Conservation (phyloP, 2,888 invertebrate species). For the Agriopis aurantiaria region DNA sequence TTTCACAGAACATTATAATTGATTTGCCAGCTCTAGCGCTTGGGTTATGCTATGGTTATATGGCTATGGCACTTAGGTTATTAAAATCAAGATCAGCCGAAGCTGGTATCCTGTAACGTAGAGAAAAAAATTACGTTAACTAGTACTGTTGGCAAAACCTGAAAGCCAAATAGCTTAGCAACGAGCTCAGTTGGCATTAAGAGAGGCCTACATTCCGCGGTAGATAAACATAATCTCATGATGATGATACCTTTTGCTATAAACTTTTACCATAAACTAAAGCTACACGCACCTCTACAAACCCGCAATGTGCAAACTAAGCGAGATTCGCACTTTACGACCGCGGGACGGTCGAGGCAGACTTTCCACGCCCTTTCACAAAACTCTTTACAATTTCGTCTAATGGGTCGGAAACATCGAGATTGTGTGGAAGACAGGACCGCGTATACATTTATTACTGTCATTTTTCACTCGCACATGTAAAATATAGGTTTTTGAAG, state of each 20-base stretch:
- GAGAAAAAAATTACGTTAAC: too few species aligned
- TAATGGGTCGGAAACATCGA: slow-evolving; percentile 62
- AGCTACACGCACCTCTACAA: slow-evolving; percentile 8
- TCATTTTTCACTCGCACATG: slow-evolving; percentile 32
- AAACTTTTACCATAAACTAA: slow-evolving; percentile 13
- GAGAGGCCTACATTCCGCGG: not conserved
- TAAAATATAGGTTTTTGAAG: slow-evolving; percentile 24
- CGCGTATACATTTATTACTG: slow-evolving; percentile 33
- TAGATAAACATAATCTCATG: not conserved
- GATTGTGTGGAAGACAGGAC: slow-evolving; percentile 53
- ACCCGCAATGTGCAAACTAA: slow-evolving; percentile 34
- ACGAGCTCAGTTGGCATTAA: not conserved
- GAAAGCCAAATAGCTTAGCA: too few species aligned
- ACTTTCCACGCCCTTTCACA: slow-evolving; percentile 52
- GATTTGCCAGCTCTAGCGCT: too few species aligned
- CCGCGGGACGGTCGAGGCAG: slow-evolving; percentile 37
- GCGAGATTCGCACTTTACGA: slow-evolving; percentile 39
- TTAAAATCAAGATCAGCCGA: too few species aligned
- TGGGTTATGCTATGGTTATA: too few species aligned
- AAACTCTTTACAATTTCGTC: slow-evolving; percentile 56
- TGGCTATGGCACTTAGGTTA: too few species aligned
- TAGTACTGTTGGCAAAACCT: too few species aligned
- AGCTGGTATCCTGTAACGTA: too few species aligned
- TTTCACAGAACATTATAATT: too few species aligned
- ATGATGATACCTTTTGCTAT: slow-evolving; percentile 1